These are phyloP conservation scores for Clamator glandarius DNA, from an alignment of 2,797 vertebrate species.

Conservation along the genomic window DNA sequence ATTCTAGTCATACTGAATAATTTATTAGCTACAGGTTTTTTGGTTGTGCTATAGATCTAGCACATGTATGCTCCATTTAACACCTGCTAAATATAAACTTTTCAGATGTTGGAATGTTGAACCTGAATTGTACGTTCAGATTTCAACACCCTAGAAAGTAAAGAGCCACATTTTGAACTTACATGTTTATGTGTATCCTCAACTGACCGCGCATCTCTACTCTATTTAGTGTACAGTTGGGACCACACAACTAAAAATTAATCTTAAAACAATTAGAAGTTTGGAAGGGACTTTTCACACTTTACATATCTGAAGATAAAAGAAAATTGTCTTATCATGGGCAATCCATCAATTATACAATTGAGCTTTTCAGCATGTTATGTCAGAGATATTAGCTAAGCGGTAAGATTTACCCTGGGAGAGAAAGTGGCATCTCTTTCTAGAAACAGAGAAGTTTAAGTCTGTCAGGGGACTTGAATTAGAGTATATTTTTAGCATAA, in stretches of 20 bases:
- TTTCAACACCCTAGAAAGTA: neutral
- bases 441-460: neutral
- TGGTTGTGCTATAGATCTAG: neutral
- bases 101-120: neutral
- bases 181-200: neutral
- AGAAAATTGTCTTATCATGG: neutral
- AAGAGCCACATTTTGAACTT: neutral
- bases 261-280: neutral
- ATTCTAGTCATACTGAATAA: neutral
- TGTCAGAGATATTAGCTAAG: neutral
- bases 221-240: neutral
- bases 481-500: neutral
- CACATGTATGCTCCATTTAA: neutral
- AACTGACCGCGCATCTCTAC: neutral
- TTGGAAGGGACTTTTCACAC: neutral
- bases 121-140: neutral
- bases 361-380: neutral
- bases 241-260: neutral
- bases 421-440: neutral
- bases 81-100: neutral
- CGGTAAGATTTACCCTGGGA: neutral
- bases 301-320: neutral
- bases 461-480: neutral
- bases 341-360: neutral
- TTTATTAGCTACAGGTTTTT: neutral